These are phyloP conservation scores for Prunella fulvescens DNA, from an alignment of 2,113 vertebrate species.

Conservation along the genomic window DNA sequence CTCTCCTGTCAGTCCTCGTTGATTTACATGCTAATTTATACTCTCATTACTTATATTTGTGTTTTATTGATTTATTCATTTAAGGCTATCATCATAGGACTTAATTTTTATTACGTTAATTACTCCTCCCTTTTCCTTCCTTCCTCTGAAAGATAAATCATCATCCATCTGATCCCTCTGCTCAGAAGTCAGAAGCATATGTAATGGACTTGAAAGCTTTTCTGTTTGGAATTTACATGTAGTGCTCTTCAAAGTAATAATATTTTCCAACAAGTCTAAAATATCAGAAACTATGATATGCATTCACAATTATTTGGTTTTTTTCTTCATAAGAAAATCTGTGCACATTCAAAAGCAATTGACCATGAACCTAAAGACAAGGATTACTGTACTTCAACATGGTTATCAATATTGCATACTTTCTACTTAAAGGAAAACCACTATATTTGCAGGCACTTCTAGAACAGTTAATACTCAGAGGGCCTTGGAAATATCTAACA, in stretches of 20 bases:
- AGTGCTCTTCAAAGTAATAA: conserved; percentile 23
- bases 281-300: not conserved
- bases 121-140: not conserved
- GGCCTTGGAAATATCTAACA: not conserved
- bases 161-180: not conserved
- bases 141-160: conserved; percentile 1
- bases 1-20: not conserved
- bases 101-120: conserved; percentile 1
- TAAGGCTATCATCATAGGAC: not conserved
- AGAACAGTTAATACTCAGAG: not conserved
- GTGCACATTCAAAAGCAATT: not conserved
- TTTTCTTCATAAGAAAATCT: not conserved
- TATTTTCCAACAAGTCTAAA: not conserved
- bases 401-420: not conserved
- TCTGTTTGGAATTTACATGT: conserved; percentile 35
- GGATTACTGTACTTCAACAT: not conserved
- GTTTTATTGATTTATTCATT: not conserved
- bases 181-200: not conserved
- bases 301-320: not conserved
- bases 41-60: not conserved
- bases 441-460: not conserved
- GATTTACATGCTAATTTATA: not conserved
- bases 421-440: not conserved
- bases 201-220: conserved; percentile 43
- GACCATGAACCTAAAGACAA: not conserved